Evolutionary conservation across 2,888 invertebrate species (phyloP), one percentile per base, ranked within the genome.

Genomic region (Endotricha flammealis): DNA sequence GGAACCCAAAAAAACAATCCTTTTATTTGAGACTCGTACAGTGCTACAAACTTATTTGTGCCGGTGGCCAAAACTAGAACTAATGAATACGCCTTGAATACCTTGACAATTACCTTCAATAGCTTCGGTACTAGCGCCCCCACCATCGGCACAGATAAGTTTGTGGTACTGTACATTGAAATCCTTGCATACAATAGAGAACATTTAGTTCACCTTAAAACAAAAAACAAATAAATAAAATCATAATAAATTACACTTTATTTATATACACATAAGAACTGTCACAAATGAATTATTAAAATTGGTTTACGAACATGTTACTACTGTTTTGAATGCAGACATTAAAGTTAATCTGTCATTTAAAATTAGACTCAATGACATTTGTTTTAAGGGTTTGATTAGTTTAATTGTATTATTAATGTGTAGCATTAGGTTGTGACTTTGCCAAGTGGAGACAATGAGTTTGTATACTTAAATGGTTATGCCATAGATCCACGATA

Each of bases 361-460:
- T 17, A 31, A 47, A 46, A 44, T 41, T 45, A 28, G 17, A 42
- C 36, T 38, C 28, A 39, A 46, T 32, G 8, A 23, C 11, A 8
- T 27, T 14, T 4, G 4, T 6, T 12, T 20, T 41, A 27, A 33
- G 27, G 27, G 35, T 37, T 32, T 30, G n/a, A n/a, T 16, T 25
- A 13, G 35, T 22, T 44, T 35, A 42, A 39, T 23, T 29, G 23
- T 41, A 53, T 35, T 22, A 43, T 53, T 30, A 42, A 10, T 42
- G 45, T 47, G 44, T 35, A 43, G 36, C 36, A 48, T 55, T 48
- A 39, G 46, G 51, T 57, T 63, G 63, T 58, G 54, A 53, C 54
- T 57, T 55, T 59, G 64, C 65, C 65, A 69, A 68, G 67, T 57
- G 57, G 44, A 66, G 56, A 66, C 68, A 69, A 66, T 64, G 54